Percentiles rank a stretch among this genome's conserved stretches.
phyloP scores from a whole-genome alignment of 1,140 invertebrate species.

The Cherax destructor region DNA sequence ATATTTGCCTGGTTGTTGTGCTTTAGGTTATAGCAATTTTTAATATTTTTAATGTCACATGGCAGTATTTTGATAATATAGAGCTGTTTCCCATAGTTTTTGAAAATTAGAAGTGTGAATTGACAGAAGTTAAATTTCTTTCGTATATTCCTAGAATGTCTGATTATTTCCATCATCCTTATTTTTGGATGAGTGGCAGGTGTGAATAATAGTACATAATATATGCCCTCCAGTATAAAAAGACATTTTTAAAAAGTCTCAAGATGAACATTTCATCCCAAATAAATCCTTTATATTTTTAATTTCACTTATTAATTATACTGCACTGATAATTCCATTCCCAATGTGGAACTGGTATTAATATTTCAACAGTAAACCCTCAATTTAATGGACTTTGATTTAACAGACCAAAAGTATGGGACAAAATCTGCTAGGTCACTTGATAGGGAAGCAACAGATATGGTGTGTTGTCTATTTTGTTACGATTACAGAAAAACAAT shows the following conservation, averaged over 20 bases:
- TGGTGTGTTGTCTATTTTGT: too few relatives aligned
- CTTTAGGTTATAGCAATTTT: background rate
- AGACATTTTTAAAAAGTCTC: slow-evolving; percentile 6
- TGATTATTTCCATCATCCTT: background rate
- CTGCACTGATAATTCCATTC: background rate
- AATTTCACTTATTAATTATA: background rate
- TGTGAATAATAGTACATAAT: background rate
- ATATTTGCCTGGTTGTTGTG: background rate
- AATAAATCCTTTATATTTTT: background rate
- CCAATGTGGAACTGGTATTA: background rate
- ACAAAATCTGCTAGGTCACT: too few relatives aligned
- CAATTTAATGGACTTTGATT: too few relatives aligned
- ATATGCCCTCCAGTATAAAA: slow-evolving; percentile 1
- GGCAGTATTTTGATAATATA: background rate
- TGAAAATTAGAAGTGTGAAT: background rate
- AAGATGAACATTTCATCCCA: background rate
- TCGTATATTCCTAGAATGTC: background rate
- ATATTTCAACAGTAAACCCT: background rate
- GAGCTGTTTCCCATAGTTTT: background rate
- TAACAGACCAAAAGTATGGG: too few relatives aligned
- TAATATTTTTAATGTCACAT: background rate
- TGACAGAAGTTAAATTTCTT: background rate
- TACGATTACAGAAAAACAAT: too few relatives aligned
- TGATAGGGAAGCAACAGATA: too few relatives aligned
- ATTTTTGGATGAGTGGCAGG: background rate